phyloP scores from a whole-genome alignment of 2,888 invertebrate species.

The Arrhopalites spinosus region DNA sequence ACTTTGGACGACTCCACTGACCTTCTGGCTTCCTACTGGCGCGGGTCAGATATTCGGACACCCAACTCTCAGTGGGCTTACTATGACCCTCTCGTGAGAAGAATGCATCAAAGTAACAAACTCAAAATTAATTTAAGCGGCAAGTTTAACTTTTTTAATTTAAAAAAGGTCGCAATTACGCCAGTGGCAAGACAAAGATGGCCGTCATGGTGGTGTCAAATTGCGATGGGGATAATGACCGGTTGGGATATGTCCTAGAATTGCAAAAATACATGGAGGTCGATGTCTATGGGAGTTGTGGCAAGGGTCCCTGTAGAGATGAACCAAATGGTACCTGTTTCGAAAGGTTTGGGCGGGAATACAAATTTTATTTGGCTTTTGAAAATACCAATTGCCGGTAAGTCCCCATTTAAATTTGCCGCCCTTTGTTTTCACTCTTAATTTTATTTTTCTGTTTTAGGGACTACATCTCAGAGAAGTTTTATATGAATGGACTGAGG shows the following conservation, averaged over 20 bases:
- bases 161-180: neutral
- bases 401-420: no score
- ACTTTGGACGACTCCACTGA: neutral
- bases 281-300: neutral
- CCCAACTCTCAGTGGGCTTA: neutral
- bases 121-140: neutral
- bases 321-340: neutral
- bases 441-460: no score
- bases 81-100: neutral
- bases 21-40: neutral
- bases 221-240: neutral
- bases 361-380: neutral
- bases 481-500: neutral
- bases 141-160: neutral
- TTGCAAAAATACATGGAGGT: neutral
- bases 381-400: neutral
- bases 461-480: neutral
- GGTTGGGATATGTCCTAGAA: neutral
- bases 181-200: neutral
- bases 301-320: neutral
- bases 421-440: no score
- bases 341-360: neutral
- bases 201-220: neutral
- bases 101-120: neutral
- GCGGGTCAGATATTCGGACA: neutral